Evolutionary conservation across 2,888 invertebrate genomes (phyloP), one percentile per base, ranked within the genome.

Genomic region (Anthoptus insignis): DNA sequence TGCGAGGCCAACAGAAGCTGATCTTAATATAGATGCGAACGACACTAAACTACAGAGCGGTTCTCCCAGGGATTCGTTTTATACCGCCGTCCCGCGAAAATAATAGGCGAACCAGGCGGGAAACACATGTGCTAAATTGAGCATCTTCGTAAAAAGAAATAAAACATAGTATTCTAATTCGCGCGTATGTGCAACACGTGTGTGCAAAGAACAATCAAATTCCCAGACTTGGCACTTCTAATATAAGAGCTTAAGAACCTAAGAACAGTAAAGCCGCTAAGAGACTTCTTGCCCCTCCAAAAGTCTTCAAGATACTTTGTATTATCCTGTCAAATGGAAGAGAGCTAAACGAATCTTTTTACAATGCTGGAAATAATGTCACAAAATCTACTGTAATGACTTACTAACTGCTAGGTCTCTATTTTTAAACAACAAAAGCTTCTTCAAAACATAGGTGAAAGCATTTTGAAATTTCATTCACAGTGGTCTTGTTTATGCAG

Each of bases 1-100:
- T 56, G 22, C 87, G 89, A 90, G 90, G 91, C 84, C 89, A 80
- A 22, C 29, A 50, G 77, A 79, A 82, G 84, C 80, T 83, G 87
- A 80, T 91, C 91, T 91, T 91, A 89, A 91, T 91, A 81, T 93
- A 93, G 92, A 90, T 69, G 82, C 87, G 84, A 83, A 84, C 88
- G 78, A 79, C 78, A 75, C 76, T 73, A 79, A 75, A 88, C 89
- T 89, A 83, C 78, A 70, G 81, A 81, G 78, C 79, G 76, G 67
- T 79, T 81, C 84, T 80, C 85, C 84, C 88, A 78, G 87, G 87
- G 86, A 81, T 79, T 74, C 79, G 53, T 84, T 87, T 83, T 89
- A 89, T 88, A 89, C 82, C 74, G 72, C 70, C 73, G 76, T 67
- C 68, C 65, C 56, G 61, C 54, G 67, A 76, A 77, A 73, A 76